phyloP scores from a whole-genome alignment of 1,140 invertebrate genomes.

The Drosophila novamexicana region DNA sequence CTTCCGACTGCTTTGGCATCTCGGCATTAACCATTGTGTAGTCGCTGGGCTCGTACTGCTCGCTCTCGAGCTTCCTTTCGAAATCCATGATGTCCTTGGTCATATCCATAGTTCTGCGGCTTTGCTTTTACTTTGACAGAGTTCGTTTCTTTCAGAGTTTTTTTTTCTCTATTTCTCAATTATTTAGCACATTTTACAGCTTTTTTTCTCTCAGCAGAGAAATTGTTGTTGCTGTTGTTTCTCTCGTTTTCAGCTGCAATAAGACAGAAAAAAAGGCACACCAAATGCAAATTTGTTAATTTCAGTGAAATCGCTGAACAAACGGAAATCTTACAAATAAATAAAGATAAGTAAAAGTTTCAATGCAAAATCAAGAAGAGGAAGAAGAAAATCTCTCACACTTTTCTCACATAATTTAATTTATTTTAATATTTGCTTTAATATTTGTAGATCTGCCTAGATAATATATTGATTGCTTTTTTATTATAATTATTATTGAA shows the following conservation, averaged over 20 bases:
- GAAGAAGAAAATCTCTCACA: too few relatives aligned
- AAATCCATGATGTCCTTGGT: slow-evolving; percentile 80
- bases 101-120: slow-evolving; percentile 69
- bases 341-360: background rate
- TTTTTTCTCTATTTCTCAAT: background rate
- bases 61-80: slow-evolving; percentile 64
- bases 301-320: slow-evolving; percentile 18
- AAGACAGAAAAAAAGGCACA: background rate
- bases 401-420: background rate
- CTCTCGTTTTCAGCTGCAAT: slow-evolving; percentile 18
- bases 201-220: slow-evolving; percentile 1
- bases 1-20: slow-evolving; percentile 41
- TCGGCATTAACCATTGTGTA: slow-evolving; percentile 54
- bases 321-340: slow-evolving; percentile 10
- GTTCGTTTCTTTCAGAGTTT: background rate
- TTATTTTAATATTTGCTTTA: background rate
- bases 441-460: too few relatives aligned
- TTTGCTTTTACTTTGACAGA: background rate
- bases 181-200: slow-evolving; percentile 48
- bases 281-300: slow-evolving; percentile 21
- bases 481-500: too few relatives aligned
- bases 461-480: too few relatives aligned
- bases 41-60: slow-evolving; percentile 61
- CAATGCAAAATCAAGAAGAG: background rate
- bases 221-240: background rate